A percentile compares a stretch with the other conserved stretches of the same genome.
phyloP scores from a whole-genome alignment of 2,113 vertebrate species.

The Silurus glanis region DNA sequence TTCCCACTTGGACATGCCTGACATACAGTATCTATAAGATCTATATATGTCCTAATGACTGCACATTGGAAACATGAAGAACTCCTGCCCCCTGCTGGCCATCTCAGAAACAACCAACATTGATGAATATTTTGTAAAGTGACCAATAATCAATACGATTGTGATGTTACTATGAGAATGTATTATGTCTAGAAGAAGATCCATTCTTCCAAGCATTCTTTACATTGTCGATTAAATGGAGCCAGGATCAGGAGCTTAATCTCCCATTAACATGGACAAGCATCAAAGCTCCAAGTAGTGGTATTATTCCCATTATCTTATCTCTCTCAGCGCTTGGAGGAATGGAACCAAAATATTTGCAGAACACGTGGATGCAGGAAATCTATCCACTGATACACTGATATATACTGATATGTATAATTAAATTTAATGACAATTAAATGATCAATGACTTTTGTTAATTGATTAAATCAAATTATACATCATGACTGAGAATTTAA shows the following conservation, averaged over 20 bases:
- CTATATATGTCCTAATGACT: too few relatives aligned
- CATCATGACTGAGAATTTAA: not conserved
- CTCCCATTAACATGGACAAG: not conserved
- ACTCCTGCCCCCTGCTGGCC: slow-evolving; percentile 64
- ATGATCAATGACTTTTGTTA: too few relatives aligned
- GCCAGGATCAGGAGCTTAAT: not conserved
- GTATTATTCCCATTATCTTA: not conserved
- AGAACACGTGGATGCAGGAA: not conserved
- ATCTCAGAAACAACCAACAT: not conserved
- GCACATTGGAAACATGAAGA: not conserved
- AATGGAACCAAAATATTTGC: not conserved
- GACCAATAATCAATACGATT: too few relatives aligned
- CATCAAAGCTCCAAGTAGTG: not conserved
- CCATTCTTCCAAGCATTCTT: too few relatives aligned
- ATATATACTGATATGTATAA: too few relatives aligned
- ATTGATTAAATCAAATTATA: not conserved
- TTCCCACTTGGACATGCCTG: too few relatives aligned
- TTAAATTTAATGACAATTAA: not conserved
- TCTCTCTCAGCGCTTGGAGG: too few relatives aligned
- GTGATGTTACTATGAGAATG: too few relatives aligned
- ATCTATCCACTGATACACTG: not conserved
- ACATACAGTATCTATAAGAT: too few relatives aligned
- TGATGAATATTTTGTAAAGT: too few relatives aligned
- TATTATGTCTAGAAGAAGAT: too few relatives aligned
- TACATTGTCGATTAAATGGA: not conserved